phyloP scores from a whole-genome alignment of 2,797 vertebrate species.

The Tadarida brasiliensis region DNA sequence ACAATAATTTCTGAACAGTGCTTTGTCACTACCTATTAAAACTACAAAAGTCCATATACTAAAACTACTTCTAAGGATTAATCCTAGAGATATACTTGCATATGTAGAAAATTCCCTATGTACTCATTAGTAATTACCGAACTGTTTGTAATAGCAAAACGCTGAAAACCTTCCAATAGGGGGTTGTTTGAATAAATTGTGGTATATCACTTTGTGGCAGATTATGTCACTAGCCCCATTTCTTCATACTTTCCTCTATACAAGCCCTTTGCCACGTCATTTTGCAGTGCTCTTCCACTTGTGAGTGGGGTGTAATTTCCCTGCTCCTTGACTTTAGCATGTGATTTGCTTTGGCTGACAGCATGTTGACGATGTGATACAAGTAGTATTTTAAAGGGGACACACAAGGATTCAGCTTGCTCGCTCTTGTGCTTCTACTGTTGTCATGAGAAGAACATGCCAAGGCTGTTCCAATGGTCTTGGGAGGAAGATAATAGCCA shows the following conservation, averaged over 20 bases:
- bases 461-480: neutral
- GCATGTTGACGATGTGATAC: neutral
- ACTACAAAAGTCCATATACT: constrained; percentile 25
- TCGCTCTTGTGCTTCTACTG: neutral
- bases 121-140: neutral
- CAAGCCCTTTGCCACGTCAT: neutral
- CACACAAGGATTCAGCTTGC: neutral
- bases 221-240: neutral
- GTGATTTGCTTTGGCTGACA: neutral
- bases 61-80: constrained; percentile 38
- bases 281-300: neutral
- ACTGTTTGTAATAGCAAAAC: neutral
- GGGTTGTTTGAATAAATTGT: neutral
- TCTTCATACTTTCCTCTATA: neutral
- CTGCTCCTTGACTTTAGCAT: neutral
- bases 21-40: constrained; percentile 41
- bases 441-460: neutral
- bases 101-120: neutral
- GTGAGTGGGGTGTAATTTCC: neutral
- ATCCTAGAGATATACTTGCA: neutral
- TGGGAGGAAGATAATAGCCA: neutral
- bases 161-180: constrained; percentile 1
- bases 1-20: constrained; percentile 34
- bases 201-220: neutral
- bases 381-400: neutral